Percentiles rank a stretch among this genome's conserved stretches.
Evolutionary conservation across 2,888 invertebrate species (phyloP).

Genomic region (Drosophila phalerata): DNA sequence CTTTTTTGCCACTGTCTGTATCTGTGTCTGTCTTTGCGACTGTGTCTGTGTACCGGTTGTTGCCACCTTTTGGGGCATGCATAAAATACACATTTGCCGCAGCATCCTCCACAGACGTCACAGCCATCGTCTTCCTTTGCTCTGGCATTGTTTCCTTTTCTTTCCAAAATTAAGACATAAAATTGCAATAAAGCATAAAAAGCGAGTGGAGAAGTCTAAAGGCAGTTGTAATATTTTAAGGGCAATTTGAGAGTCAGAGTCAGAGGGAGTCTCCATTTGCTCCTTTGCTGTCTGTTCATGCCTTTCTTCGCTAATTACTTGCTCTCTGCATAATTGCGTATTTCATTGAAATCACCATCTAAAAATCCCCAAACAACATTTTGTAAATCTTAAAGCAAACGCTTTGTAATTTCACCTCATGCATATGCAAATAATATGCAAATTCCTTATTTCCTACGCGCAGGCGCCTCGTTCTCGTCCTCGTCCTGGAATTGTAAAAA

Average conservation of each 20-base stretch:
- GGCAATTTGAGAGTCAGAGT: constrained; percentile 8
- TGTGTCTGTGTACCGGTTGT: constrained; percentile 40
- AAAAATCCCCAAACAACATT: constrained; percentile 26
- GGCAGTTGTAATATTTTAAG: constrained; percentile 31
- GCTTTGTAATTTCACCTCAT: constrained; percentile 59
- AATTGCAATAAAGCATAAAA: constrained; percentile 74
- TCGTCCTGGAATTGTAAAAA: constrained; percentile 1
- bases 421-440: constrained; percentile 78
- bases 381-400: constrained; percentile 69
- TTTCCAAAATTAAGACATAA: constrained; percentile 72
- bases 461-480: background rate
- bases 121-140: constrained; percentile 40
- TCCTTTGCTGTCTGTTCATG: constrained; percentile 18
- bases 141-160: constrained; percentile 62
- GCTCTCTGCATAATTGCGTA: constrained; percentile 78
- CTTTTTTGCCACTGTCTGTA: constrained; percentile 13
- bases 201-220: constrained; percentile 6
- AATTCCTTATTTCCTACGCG: constrained; percentile 47
- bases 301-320: constrained; percentile 70
- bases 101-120: constrained; percentile 51
- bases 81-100: constrained; percentile 76
- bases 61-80: constrained; percentile 76
- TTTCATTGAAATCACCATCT: constrained; percentile 68
- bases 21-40: constrained; percentile 11
- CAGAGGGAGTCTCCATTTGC: background rate